Evolutionary conservation across 2,797 vertebrate genomes (phyloP).

Genomic region (Argyrosomus regius): DNA sequence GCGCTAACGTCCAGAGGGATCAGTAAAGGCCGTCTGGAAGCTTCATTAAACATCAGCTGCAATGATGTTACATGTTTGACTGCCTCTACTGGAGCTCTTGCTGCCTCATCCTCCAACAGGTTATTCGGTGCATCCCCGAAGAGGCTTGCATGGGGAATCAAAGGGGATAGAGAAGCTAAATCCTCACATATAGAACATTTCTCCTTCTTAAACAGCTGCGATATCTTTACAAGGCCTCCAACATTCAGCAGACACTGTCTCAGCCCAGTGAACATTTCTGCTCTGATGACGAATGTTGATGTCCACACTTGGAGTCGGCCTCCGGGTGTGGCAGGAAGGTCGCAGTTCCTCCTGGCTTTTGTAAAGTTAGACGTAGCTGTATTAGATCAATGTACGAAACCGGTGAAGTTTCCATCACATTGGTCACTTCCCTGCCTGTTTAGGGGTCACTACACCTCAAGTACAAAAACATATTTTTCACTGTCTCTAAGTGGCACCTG

Average conservation of each 20-base stretch:
- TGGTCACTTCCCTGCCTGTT: not conserved
- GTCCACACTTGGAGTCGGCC: not conserved
- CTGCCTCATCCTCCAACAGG: slow-evolving; percentile 35
- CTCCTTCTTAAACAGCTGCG: slow-evolving; percentile 10
- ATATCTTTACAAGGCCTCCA: slow-evolving; percentile 5
- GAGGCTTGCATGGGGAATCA: slow-evolving; percentile 39
- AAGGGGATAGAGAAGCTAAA: slow-evolving; percentile 41
- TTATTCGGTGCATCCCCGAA: slow-evolving; percentile 22
- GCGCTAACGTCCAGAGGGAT: slow-evolving; percentile 46
- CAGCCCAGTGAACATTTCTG: slow-evolving; percentile 12
- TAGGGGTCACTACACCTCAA: not conserved
- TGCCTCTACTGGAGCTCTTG: slow-evolving; percentile 10
- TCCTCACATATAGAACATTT: slow-evolving; percentile 26
- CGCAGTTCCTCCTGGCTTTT: slow-evolving; percentile 3
- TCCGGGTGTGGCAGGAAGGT: not conserved
- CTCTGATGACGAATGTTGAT: slow-evolving; percentile 12
- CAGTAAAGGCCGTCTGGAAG: slow-evolving; percentile 47
- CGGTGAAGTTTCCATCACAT: not conserved
- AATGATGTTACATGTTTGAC: slow-evolving; percentile 32
- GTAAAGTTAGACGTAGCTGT: not conserved
- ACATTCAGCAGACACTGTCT: slow-evolving; percentile 8
- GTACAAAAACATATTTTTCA: not conserved
- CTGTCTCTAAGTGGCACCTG: not conserved
- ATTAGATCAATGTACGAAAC: slow-evolving; percentile 3
- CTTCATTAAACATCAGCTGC: slow-evolving; percentile 56